Evolutionary conservation across 2,888 invertebrate species (phyloP).

Genomic region (Lasioglossum vierecki): DNA sequence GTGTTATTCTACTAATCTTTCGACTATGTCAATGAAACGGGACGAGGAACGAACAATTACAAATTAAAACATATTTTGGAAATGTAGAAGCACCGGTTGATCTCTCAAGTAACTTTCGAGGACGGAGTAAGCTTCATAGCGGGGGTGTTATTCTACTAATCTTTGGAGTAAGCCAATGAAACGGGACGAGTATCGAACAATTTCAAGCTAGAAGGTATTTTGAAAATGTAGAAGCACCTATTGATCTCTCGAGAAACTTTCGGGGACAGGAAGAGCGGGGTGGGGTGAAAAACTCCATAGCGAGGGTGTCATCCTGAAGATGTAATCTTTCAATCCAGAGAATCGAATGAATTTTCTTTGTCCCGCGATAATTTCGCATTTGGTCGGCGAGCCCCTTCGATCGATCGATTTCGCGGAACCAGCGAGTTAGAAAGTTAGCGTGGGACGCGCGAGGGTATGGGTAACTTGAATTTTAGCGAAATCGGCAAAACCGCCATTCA

Average conservation of each 20-base stretch:
- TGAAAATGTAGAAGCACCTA: too few relatives aligned
- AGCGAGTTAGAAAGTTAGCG: conserved; percentile 39
- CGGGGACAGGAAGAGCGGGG: too few relatives aligned
- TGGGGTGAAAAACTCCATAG: too few relatives aligned
- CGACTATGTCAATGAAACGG: not conserved
- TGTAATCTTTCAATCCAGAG: too few relatives aligned
- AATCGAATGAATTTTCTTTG: not conserved
- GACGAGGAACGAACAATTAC: too few relatives aligned
- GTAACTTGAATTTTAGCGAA: conserved; percentile 35
- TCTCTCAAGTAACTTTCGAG: too few relatives aligned
- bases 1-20: too few relatives aligned
- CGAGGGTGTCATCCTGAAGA: too few relatives aligned
- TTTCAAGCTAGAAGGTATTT: not conserved
- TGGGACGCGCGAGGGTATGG: not conserved
- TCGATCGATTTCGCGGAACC: conserved; percentile 2
- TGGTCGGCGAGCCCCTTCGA: not conserved
- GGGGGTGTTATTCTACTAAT: too few relatives aligned
- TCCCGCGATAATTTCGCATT: not conserved
- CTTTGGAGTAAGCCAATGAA: not conserved
- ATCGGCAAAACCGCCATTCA: conserved; percentile 22
- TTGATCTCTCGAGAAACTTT: too few relatives aligned
- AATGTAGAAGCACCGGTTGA: too few relatives aligned
- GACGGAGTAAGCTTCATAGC: too few relatives aligned
- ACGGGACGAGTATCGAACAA: not conserved
- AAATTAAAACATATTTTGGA: not conserved